Conservation (phyloP, 2,888 invertebrate genomes). For the Agrenia bidenticulata region DNA sequence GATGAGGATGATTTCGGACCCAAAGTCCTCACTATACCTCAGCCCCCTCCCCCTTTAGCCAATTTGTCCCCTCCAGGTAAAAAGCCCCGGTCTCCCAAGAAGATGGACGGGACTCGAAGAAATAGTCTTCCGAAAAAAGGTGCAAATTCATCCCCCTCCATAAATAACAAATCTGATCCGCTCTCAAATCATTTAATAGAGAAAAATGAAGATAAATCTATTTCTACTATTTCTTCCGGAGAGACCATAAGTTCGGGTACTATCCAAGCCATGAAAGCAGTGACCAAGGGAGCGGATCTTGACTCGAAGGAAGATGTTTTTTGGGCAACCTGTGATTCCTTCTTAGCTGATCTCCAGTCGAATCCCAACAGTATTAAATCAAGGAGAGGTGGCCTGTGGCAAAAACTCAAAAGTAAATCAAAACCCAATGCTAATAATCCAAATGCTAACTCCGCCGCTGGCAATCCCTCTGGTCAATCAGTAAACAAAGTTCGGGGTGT, state of each 20-base stretch:
- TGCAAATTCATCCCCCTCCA: background rate
- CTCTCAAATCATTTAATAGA: background rate
- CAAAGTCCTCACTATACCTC: constrained; percentile 20
- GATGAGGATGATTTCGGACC: constrained; percentile 65
- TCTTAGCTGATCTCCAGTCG: constrained; percentile 48
- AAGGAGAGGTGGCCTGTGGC: constrained; percentile 51
- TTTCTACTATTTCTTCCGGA: background rate
- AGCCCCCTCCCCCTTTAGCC: constrained; percentile 14
- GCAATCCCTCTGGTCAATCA: background rate
- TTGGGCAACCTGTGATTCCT: constrained; percentile 52
- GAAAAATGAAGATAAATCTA: background rate
- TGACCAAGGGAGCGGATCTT: constrained; percentile 7
- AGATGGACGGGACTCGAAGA: constrained; percentile 33
- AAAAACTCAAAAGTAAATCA: constrained; percentile 44
- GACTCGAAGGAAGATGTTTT: constrained; percentile 41
- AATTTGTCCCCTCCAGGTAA: constrained; percentile 11
- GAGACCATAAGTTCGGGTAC: background rate
- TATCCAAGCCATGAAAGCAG: constrained; percentile 4
- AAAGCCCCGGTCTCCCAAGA: constrained; percentile 43
- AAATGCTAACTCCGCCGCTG: constrained; percentile 10
- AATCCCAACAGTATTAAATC: constrained; percentile 52
- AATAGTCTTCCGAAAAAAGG: constrained; percentile 34
- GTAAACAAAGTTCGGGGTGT: constrained; percentile 28
- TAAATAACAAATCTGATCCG: background rate
- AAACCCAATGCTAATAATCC: constrained; percentile 12